Percentiles rank a stretch among this genome's conserved stretches.
Evolutionary conservation across 2,113 vertebrate genomes (phyloP).

Genomic region (Ondatra zibethicus): DNA sequence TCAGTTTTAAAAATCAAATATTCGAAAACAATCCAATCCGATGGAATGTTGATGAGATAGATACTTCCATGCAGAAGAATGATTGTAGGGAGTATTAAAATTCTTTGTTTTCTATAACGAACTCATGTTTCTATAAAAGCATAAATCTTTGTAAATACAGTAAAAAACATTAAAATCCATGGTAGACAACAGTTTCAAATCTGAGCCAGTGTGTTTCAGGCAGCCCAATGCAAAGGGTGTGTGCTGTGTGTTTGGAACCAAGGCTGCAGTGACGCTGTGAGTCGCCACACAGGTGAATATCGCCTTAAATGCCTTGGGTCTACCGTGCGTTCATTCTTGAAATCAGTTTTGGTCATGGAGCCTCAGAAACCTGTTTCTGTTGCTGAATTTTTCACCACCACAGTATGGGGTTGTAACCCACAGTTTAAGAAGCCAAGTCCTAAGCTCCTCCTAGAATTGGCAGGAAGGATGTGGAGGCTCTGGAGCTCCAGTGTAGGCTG

Average conservation of each 20-base stretch:
- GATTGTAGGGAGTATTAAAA: not conserved
- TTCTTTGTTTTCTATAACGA: not conserved
- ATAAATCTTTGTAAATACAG: not conserved
- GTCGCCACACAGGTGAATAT: not conserved
- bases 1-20: not conserved
- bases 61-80: not conserved
- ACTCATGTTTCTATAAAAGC: not conserved
- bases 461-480: not conserved
- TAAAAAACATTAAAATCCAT: too few relatives aligned
- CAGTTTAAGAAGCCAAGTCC: not conserved
- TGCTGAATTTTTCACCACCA: not conserved
- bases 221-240: not conserved
- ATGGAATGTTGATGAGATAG: not conserved
- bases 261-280: not conserved
- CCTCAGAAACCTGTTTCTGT: not conserved
- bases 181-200: not conserved
- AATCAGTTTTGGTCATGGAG: not conserved
- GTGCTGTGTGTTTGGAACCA: not conserved
- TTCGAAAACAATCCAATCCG: not conserved
- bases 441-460: not conserved
- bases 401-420: not conserved
- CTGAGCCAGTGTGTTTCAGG: not conserved
- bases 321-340: not conserved
- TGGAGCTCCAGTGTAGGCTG: not conserved
- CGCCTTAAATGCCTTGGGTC: too few relatives aligned